phyloP scores from a whole-genome alignment of 1,140 invertebrate species.

The Polyergus mexicanus region DNA sequence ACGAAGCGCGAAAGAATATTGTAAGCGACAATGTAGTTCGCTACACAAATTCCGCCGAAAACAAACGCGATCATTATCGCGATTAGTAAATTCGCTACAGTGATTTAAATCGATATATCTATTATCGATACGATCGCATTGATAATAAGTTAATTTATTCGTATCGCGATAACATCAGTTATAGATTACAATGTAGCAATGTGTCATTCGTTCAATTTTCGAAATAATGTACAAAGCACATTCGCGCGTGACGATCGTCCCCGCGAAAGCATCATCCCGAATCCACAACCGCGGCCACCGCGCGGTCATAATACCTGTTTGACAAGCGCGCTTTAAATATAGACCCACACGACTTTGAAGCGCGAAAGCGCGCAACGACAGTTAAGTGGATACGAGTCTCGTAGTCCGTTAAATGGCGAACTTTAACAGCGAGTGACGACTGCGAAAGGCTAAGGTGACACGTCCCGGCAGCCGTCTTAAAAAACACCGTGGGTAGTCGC shows the following conservation, averaged over 20 bases:
- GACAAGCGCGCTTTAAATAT: constrained; percentile 33
- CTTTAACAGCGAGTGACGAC: constrained; percentile 72
- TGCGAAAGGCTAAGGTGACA: constrained; percentile 74
- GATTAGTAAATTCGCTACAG: neutral
- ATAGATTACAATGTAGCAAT: neutral
- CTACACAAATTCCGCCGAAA: neutral
- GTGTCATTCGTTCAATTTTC: neutral
- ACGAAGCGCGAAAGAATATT: neutral
- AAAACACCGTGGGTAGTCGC: constrained; percentile 60
- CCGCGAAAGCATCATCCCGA: neutral
- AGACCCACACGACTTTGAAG: constrained; percentile 26
- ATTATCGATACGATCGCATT: neutral
- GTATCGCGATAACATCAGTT: neutral
- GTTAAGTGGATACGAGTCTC: constrained; percentile 73
- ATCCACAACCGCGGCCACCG: neutral
- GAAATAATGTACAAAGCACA: neutral
- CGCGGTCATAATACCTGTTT: constrained; percentile 36
- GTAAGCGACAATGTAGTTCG: neutral
- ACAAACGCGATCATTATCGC: neutral
- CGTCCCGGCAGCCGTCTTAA: constrained; percentile 63
- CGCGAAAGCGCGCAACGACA: neutral
- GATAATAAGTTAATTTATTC: neutral
- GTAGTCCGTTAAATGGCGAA: constrained; percentile 69
- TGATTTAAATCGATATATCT: neutral
- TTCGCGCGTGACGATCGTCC: neutral